phyloP scores from a whole-genome alignment of 2,797 vertebrate genomes.

The Cyprinodon diabolis region DNA sequence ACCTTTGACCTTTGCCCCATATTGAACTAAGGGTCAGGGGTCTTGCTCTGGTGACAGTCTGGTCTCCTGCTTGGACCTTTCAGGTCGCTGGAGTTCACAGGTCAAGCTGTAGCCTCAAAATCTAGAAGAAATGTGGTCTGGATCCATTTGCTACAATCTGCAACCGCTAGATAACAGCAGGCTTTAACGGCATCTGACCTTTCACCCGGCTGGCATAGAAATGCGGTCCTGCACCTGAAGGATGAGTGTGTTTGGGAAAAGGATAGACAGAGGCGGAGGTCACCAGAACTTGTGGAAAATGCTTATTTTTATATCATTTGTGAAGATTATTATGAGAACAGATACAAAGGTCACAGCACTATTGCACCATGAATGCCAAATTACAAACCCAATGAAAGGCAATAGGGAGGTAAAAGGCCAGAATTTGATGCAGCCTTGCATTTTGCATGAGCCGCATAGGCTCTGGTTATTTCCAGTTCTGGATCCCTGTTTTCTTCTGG shows the following conservation, averaged over 20 bases:
- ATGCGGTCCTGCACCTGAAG: conserved; percentile 62
- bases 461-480: conserved; percentile 19
- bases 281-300: conserved; percentile 14
- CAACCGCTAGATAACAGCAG: conserved; percentile 67
- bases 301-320: conserved; percentile 1
- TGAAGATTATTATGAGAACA: conserved; percentile 5
- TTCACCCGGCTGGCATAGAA: conserved; percentile 61
- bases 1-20: conserved; percentile 56
- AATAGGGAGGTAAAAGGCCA: conserved; percentile 13
- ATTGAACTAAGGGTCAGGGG: conserved; percentile 59
- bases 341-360: conserved; percentile 4
- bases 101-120: conserved; percentile 64
- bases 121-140: conserved; percentile 48
- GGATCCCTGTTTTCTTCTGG: conserved; percentile 23
- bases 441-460: conserved; percentile 17
- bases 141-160: conserved; percentile 60
- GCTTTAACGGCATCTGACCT: conserved; percentile 63
- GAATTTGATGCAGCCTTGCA: conserved; percentile 14
- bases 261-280: conserved; percentile 31
- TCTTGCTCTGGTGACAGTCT: conserved; percentile 43
- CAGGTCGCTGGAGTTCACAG: conserved; percentile 62
- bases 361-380: conserved; percentile 9
- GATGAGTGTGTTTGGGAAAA: conserved; percentile 23
- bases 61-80: conserved; percentile 50
- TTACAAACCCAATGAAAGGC: conserved; percentile 7